Evolutionary conservation across 2,797 vertebrate genomes (phyloP), one percentile per base, ranked within the genome.

Genomic region (Menidia menidia): DNA sequence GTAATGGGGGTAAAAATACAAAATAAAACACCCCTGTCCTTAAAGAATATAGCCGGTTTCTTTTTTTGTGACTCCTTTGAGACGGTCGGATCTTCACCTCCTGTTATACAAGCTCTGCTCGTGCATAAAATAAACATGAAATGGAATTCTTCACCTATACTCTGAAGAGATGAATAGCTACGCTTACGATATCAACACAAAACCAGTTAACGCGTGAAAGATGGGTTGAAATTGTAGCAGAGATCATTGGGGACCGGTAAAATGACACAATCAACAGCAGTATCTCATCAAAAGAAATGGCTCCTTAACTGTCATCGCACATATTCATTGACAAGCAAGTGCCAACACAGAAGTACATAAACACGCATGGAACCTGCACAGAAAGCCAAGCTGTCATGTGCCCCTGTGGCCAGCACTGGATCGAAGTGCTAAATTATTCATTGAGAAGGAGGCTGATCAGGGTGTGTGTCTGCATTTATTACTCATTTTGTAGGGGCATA

Each of bases 351-450:
- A 0, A 16, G 19, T 45, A 64, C 6, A 0, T n/a, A 69, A 56
- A 67, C 39, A 51, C 19, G 59, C 18, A 32, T 7, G 6, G 43
- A 60, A 55, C 44, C n/a, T 11, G 55, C 57, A 73, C 35, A 41
- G 12, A 50, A 30, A 44, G 10, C 39, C n/a, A 71, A 57, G 77
- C 60, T 60, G 73, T 43, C 53, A 59, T 31, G 48, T 66, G 79
- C 56, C 80, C 60, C 69, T 62, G 81, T 86, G 86, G 82, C 83
- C 82, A 63, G 68, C 59, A 50, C 47, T 63, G 73, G 82, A 89
- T 91, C 77, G 73, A 90, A 81, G 52, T 44, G 57, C 59, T 93
- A 83, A 92, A 94, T 94, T 86, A 93, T 92, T 91, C 84, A 93
- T 90, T 75, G 54, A 67, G 73, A 66, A 59, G 75, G 64, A 71